These are phyloP conservation scores for Ectropis crepuscularia DNA, from an alignment of 2,888 invertebrate genomes.

Conservation along the genomic window DNA sequence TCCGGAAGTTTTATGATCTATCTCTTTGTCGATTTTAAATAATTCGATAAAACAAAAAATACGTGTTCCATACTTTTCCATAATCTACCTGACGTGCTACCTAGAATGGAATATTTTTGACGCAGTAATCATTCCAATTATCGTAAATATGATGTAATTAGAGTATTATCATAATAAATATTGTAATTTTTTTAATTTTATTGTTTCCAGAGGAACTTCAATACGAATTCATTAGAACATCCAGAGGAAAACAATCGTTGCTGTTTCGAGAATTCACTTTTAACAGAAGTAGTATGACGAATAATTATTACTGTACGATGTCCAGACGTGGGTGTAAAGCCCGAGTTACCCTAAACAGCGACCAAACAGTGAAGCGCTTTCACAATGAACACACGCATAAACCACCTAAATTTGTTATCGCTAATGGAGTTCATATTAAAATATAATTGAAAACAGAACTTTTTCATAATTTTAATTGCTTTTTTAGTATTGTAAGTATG, in stretches of 20 bases:
- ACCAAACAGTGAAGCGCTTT: not conserved
- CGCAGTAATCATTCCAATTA: no score
- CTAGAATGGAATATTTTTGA: no score
- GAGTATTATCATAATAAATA: no score
- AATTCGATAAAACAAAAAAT: no score
- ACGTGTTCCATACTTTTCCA: no score
- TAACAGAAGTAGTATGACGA: not conserved
- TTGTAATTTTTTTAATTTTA: no score
- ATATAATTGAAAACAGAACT: not conserved
- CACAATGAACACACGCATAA: not conserved
- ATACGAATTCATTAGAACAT: slow-evolving; percentile 1
- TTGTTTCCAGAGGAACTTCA: not conserved
- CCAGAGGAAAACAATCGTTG: not conserved
- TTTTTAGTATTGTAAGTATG: no score
- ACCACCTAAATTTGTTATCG: not conserved
- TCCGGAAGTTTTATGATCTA: no score
- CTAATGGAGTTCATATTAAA: not conserved
- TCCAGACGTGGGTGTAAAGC: not conserved
- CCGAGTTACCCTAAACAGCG: not conserved
- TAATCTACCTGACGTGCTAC: no score
- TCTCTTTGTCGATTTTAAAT: no score
- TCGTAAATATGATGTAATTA: no score
- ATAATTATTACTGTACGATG: slow-evolving; percentile 1
- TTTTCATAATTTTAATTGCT: no score
- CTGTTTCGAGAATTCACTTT: not conserved